phyloP scores from a whole-genome alignment of 2,888 invertebrate species.

The Chaitophorus viminalis region DNA sequence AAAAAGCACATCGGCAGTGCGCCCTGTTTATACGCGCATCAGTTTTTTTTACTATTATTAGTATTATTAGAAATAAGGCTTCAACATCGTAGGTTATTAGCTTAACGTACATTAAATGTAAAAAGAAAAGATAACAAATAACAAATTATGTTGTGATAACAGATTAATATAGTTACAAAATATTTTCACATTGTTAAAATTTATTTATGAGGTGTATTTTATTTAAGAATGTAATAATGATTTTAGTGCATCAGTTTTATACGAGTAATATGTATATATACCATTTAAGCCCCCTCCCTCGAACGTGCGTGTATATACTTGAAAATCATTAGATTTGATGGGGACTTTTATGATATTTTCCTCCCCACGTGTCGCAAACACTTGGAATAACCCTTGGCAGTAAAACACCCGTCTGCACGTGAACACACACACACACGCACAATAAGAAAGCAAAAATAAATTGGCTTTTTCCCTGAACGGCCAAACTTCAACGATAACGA shows the following conservation, averaged over 20 bases:
- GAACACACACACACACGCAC: background rate
- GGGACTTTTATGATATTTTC: conserved; percentile 18
- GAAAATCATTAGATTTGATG: conserved; percentile 30
- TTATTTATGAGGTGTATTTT: too few relatives aligned
- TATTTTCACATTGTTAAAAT: too few relatives aligned
- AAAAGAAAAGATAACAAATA: too few relatives aligned
- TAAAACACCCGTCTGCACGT: background rate
- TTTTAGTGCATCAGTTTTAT: background rate
- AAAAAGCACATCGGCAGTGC: background rate
- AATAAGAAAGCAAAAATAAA: background rate
- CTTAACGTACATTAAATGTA: too few relatives aligned
- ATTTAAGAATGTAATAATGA: too few relatives aligned
- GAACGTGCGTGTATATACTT: background rate
- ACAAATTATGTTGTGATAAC: too few relatives aligned
- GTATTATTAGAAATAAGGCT: too few relatives aligned
- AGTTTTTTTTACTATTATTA: too few relatives aligned
- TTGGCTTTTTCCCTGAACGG: background rate
- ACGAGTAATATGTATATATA: background rate
- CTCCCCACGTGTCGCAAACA: background rate
- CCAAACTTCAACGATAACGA: background rate
- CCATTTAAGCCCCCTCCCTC: background rate
- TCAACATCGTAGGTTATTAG: too few relatives aligned
- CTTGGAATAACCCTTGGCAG: background rate
- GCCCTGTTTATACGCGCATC: conserved; percentile 7
- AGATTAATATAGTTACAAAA: too few relatives aligned